phyloP scores from a whole-genome alignment of 2,888 invertebrate genomes.

The Pandemis corylana region DNA sequence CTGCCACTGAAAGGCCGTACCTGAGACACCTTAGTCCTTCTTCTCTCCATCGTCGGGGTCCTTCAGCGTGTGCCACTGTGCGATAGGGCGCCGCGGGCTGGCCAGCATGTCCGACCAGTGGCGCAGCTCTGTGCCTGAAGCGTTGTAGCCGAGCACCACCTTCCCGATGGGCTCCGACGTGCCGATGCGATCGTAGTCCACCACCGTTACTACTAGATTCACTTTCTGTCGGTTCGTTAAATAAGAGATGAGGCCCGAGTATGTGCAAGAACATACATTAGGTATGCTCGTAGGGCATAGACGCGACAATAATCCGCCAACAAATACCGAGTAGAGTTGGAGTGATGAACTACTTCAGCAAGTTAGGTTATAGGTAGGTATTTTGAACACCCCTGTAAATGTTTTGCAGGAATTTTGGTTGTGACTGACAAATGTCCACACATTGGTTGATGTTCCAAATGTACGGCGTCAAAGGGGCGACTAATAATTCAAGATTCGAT shows the following conservation, averaged over 20 bases:
- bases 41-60: constrained; percentile 98
- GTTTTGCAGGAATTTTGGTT: no score
- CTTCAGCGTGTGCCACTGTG: constrained; percentile 99
- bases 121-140: constrained; percentile 98
- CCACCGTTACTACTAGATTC: constrained; percentile 98
- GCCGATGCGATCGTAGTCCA: constrained; percentile 99
- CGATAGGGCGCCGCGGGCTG: constrained; percentile 99
- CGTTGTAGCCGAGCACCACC: constrained; percentile 98
- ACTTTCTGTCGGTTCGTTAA: constrained; percentile 93
- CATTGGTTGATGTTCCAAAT: no score
- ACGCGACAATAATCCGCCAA: neutral
- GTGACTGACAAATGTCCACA: no score
- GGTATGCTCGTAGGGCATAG: neutral
- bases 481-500: no score
- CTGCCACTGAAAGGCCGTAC: neutral
- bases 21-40: constrained; percentile 86
- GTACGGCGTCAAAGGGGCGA: no score
- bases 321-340: no score
- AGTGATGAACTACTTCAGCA: no score
- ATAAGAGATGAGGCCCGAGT: constrained; percentile 36
- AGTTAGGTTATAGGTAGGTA: no score
- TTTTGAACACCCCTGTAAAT: no score
- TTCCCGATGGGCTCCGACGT: constrained; percentile 99
- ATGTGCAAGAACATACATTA: no score
- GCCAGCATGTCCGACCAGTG: constrained; percentile 99